Evolutionary conservation across 2,888 invertebrate genomes (phyloP).

Genomic region (Synanthedon andrenaeformis): DNA sequence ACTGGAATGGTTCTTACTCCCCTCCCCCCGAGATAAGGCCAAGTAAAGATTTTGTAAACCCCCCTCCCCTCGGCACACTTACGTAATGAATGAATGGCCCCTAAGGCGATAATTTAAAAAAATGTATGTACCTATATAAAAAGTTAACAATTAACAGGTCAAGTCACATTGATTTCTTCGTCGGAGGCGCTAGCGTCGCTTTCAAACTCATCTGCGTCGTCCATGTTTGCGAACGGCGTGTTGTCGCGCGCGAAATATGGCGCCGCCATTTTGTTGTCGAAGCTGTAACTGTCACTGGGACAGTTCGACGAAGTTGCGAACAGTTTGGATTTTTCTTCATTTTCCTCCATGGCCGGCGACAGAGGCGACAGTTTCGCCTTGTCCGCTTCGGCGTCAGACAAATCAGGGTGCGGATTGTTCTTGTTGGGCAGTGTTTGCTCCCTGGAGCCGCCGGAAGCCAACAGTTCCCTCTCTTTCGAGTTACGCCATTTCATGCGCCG

Average conservation of each 20-base stretch:
- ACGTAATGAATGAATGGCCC: not conserved
- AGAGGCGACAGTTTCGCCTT: slow-evolving; percentile 76
- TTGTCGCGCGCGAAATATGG: slow-evolving; percentile 36
- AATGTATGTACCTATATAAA: not conserved
- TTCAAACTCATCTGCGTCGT: slow-evolving; percentile 57
- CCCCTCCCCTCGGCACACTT: no score
- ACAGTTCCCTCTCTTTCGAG: slow-evolving; percentile 93
- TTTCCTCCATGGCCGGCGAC: slow-evolving; percentile 56
- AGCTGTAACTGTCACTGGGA: slow-evolving; percentile 31
- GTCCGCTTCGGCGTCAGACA: slow-evolving; percentile 90
- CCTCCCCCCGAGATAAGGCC: no score
- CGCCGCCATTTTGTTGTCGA: slow-evolving; percentile 51
- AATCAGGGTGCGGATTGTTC: slow-evolving; percentile 95
- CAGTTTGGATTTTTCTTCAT: slow-evolving; percentile 40
- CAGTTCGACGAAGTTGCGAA: slow-evolving; percentile 42
- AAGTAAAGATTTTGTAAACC: no score
- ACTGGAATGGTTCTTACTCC: no score
- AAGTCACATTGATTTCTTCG: slow-evolving; percentile 90
- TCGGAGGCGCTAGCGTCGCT: slow-evolving; percentile 77
- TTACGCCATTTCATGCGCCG: slow-evolving; percentile 99
- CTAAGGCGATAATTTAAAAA: not conserved
- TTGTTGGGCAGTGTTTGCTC: slow-evolving; percentile 97
- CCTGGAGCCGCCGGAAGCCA: slow-evolving; percentile 92
- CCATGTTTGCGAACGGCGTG: slow-evolving; percentile 33
- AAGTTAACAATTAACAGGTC: slow-evolving; percentile 64